Conservation (phyloP, 1,140 invertebrate genomes). For the Rhagoletis pomonella region DNA sequence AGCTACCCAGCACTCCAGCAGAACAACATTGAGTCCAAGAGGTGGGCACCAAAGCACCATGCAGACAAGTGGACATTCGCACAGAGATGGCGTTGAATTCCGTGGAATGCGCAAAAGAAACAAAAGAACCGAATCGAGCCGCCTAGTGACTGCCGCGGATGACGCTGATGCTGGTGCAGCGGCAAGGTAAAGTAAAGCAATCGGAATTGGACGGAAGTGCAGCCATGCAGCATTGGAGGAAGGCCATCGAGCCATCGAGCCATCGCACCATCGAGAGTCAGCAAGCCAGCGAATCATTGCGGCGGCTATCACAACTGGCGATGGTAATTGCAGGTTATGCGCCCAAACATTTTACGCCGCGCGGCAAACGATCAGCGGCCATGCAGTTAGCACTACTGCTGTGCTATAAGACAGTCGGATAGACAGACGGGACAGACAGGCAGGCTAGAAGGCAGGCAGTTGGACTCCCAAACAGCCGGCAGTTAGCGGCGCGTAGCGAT, state of each 20-base stretch:
- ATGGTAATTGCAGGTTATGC: constrained; percentile 72
- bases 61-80: constrained; percentile 22
- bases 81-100: not conserved
- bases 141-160: not conserved
- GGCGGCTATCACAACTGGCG: constrained; percentile 70
- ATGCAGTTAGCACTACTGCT: constrained; percentile 41
- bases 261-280: constrained; percentile 23
- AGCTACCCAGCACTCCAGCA: too few species aligned
- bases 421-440: too few species aligned
- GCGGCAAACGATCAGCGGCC: constrained; percentile 58
- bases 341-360: constrained; percentile 72
- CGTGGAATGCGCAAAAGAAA: not conserved
- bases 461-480: not conserved
- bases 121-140: not conserved
- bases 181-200: not conserved
- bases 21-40: too few species aligned
- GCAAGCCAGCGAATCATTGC: constrained; percentile 51
- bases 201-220: constrained; percentile 39
- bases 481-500: not conserved
- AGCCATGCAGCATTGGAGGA: not conserved
- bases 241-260: constrained; percentile 18
- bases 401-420: constrained; percentile 30
- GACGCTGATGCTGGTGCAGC: too few species aligned
- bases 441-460: not conserved
- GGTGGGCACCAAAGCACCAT: not conserved